Evolutionary conservation across 53 echinoderm and acorn worm species (phyloP), one percentile per base, ranked within the genome.

Genomic region (Arbacia lixula): DNA sequence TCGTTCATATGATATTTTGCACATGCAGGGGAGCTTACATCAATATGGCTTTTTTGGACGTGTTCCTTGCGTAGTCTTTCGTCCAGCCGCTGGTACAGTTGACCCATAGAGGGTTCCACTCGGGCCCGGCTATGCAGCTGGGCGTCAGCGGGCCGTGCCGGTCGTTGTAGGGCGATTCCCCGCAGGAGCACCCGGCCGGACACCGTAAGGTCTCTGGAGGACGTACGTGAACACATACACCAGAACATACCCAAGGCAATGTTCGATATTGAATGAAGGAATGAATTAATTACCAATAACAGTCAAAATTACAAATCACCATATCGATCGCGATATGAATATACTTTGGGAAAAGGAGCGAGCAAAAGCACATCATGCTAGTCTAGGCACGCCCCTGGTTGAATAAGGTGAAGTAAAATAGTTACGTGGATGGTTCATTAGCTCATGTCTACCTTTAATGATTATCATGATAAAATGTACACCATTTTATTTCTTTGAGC

Each of bases 111-210:
- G 72, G 72, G 12, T 49, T 26, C 72, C 72, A 72, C 2, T 72
- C 32, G 4, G 72, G 30, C 24, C 37, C 24, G 16, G 19, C 41
- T 26, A 46, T 50, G 50, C 72, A 72, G 3, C 49, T 12, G 10
- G 72, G 72, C 9, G 14, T 25, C 3, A 72, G 49, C 2, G 72
- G 72, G 24, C 53, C 53, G 20, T 72, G 29, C 3, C 72, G 46
- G 30, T 72, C 72, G 11, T 72, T 72, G 72, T 26, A 72, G 1
- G 72, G 72, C 24, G 72, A 72, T 50, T 51, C 72, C 0, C 52
- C 72, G 33, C 72, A 72, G 12, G 52, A 72, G 30, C 72, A 72
- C 16, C n/a, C 52, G 2, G 3, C 26, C 3, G 72, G 72, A 52
- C 72, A 72, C 72, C 33, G 12, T 14, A 72, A 50, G 25, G 31